These are phyloP conservation scores for Epizoanthus scotinus DNA, from an alignment of 92 coral and sea anemone genomes.

Conservation along the genomic window DNA sequence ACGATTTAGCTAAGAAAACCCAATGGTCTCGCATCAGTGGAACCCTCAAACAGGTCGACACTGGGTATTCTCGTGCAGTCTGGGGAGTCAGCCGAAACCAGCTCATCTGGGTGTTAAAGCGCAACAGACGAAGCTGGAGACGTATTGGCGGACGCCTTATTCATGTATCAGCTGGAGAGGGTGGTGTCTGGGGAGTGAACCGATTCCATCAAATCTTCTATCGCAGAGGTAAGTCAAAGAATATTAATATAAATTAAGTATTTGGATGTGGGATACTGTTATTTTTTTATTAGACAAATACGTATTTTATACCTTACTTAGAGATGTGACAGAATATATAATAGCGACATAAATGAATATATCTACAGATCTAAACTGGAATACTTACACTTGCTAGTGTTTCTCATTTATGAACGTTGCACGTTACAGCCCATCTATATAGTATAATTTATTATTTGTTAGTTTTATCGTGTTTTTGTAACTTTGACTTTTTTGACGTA, in stretches of 20 bases:
- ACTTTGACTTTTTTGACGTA: too few relatives aligned
- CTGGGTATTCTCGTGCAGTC: constrained; percentile 36
- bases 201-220: constrained; percentile 35
- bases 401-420: too few relatives aligned
- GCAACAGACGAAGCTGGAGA: constrained; percentile 33
- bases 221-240: constrained; percentile 10
- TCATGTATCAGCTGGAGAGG: constrained; percentile 36
- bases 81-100: constrained; percentile 39
- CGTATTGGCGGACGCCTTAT: constrained; percentile 18
- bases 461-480: too few relatives aligned
- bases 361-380: too few relatives aligned
- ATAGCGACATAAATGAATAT: too few relatives aligned
- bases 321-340: too few relatives aligned
- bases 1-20: neutral
- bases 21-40: constrained; percentile 33
- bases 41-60: constrained; percentile 16
- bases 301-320: too few relatives aligned
- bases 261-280: too few relatives aligned
- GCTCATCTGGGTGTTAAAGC: constrained; percentile 20
- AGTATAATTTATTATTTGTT: too few relatives aligned
- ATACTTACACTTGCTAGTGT: too few relatives aligned
- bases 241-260: neutral
- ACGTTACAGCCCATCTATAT: too few relatives aligned
- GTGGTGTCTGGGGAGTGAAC: constrained; percentile 51
- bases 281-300: too few relatives aligned